phyloP scores from a whole-genome alignment of 2,888 invertebrate genomes.

The Cerastis rubricosa region DNA sequence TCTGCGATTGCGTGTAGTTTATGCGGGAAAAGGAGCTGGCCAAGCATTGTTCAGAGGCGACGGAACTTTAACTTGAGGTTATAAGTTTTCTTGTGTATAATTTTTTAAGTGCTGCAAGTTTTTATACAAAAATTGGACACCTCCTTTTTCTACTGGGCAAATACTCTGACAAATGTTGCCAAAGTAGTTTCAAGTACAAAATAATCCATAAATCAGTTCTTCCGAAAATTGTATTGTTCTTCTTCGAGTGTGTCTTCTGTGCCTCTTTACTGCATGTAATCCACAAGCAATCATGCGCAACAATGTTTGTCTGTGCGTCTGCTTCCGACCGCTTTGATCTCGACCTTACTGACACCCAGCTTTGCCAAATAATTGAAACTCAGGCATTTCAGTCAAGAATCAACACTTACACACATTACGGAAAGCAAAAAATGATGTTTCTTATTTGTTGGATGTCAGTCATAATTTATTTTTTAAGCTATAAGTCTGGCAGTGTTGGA shows the following conservation, averaged over 20 bases:
- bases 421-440: conserved; percentile 16
- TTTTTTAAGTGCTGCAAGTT: background rate
- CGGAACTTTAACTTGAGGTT: background rate
- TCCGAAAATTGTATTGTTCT: background rate
- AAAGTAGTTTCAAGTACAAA: background rate
- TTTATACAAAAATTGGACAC: background rate
- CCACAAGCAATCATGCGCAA: conserved; percentile 60
- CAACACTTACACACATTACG: conserved; percentile 36
- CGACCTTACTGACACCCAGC: conserved; percentile 55
- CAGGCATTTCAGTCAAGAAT: conserved; percentile 23
- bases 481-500: conserved; percentile 27
- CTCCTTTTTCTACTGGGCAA: background rate
- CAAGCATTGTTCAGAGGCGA: background rate
- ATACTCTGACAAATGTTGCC: background rate
- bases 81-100: background rate
- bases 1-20: background rate
- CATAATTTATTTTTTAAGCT: conserved; percentile 14
- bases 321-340: conserved; percentile 65
- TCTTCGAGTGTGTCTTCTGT: conserved; percentile 22
- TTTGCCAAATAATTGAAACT: conserved; percentile 56
- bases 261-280: background rate
- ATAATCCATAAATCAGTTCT: background rate
- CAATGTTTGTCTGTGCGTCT: conserved; percentile 50
- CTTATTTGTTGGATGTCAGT: conserved; percentile 35
- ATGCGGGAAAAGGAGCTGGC: background rate